phyloP scores from a whole-genome alignment of 2,113 vertebrate genomes.

The Galbula dea region DNA sequence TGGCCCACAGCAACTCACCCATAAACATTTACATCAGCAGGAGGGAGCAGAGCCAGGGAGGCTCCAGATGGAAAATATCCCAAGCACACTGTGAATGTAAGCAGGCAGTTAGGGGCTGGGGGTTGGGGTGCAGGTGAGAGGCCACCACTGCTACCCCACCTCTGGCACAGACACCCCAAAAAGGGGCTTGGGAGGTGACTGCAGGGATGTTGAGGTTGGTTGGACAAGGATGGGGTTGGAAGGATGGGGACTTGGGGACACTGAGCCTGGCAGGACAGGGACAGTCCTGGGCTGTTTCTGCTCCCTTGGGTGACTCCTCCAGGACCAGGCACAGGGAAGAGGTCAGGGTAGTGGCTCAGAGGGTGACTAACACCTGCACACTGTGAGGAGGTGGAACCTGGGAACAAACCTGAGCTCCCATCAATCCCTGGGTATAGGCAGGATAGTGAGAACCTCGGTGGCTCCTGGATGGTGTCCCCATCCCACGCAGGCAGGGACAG shows the following conservation, averaged over 20 bases:
- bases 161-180: background rate
- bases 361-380: background rate
- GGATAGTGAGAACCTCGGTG: accelerated
- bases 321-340: background rate
- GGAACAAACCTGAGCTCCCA: background rate
- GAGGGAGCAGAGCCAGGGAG: background rate
- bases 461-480: accelerated
- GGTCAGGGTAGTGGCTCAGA: background rate
- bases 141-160: background rate
- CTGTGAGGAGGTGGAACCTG: background rate
- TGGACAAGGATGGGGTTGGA: background rate
- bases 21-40: background rate
- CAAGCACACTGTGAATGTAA: background rate
- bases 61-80: slow-evolving; percentile 10
- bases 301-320: background rate
- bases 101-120: background rate
- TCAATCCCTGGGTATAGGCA: accelerated
- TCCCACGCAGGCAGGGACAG: background rate
- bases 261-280: background rate
- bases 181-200: no score
- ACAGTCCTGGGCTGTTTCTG: background rate
- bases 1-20: background rate
- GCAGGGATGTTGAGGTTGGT: background rate
- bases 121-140: background rate
- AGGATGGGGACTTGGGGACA: background rate